These are phyloP conservation scores for Phasianus colchicus DNA, from an alignment of 2,113 vertebrate genomes.

Conservation along the genomic window DNA sequence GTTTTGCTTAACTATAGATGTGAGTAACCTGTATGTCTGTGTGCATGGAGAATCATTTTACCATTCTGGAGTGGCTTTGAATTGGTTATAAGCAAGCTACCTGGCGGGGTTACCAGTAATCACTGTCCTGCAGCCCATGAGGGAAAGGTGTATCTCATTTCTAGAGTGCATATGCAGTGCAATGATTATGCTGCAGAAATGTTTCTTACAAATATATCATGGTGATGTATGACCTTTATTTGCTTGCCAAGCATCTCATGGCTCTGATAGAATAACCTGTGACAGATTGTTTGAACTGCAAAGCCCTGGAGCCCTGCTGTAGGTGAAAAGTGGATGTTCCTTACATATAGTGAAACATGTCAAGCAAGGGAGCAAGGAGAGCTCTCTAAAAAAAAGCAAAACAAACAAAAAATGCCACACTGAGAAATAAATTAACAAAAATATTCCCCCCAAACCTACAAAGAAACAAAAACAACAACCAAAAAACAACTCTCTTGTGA, in stretches of 20 bases:
- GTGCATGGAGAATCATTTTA: background rate
- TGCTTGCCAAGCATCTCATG: constrained; percentile 20
- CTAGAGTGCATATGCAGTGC: background rate
- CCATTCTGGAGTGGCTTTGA: background rate
- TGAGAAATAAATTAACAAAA: background rate
- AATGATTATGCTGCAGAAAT: background rate
- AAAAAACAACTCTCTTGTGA: background rate
- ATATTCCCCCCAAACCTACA: background rate
- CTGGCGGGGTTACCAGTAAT: background rate
- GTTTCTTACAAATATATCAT: constrained; percentile 34
- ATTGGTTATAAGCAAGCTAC: background rate
- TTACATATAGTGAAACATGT: constrained; percentile 25
- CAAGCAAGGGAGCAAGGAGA: background rate
- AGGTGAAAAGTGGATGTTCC: constrained; percentile 48
- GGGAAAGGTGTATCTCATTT: background rate
- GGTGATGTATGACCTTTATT: constrained; percentile 51
- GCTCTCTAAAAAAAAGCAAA: background rate
- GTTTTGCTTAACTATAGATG: background rate
- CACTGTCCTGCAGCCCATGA: background rate
- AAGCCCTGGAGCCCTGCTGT: constrained; percentile 43
- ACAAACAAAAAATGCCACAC: background rate
- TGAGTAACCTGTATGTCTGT: background rate
- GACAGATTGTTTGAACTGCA: constrained; percentile 59
- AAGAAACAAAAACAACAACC: background rate
- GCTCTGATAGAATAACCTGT: constrained; percentile 43